phyloP scores from a whole-genome alignment of 2,797 vertebrate genomes.

The Galaxias olidus region DNA sequence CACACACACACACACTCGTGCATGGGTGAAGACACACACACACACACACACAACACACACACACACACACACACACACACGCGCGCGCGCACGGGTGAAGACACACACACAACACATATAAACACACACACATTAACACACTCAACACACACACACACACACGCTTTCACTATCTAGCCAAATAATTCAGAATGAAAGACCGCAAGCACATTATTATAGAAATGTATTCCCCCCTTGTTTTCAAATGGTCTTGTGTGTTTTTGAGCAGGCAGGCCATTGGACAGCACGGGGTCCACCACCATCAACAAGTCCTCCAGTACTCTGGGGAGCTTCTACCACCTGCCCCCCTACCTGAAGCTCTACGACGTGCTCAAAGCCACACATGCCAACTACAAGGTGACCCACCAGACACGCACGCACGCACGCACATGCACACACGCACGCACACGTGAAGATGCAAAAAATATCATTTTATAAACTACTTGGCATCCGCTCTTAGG shows the following conservation, averaged over 20 bases:
- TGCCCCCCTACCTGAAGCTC: conserved; percentile 93
- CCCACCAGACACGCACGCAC: background rate
- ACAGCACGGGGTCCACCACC: conserved; percentile 77
- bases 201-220: too few species aligned
- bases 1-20: background rate
- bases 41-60: too few species aligned
- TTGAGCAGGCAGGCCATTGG: conserved; percentile 82
- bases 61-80: background rate
- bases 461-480: background rate
- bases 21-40: too few species aligned
- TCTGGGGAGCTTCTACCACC: conserved; percentile 93
- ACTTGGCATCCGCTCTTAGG: background rate
- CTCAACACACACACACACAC: too few species aligned
- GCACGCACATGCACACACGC: background rate
- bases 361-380: conserved; percentile 97
- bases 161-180: too few species aligned
- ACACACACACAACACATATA: background rate
- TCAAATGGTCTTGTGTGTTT: too few species aligned
- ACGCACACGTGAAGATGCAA: background rate
- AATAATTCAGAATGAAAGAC: too few species aligned
- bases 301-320: conserved; percentile 86
- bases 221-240: too few species aligned
- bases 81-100: background rate
- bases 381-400: conserved; percentile 95
- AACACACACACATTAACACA: background rate